Percentiles rank a stretch among this genome's conserved stretches.
phyloP scores from a whole-genome alignment of 2,888 invertebrate species.

The Horisme vitalbata region DNA sequence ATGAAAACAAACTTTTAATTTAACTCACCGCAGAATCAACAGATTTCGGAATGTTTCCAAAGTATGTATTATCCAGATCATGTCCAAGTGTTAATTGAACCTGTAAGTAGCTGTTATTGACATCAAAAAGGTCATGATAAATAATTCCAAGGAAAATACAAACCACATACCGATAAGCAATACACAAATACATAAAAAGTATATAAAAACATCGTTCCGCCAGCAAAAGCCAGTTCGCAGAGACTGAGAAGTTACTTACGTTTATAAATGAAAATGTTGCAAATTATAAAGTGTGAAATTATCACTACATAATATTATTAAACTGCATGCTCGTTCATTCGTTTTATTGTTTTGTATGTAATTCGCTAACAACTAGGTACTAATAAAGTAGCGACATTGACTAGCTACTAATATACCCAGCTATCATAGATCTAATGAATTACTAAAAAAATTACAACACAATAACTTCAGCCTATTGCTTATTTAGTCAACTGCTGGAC shows the following conservation, averaged over 20 bases:
- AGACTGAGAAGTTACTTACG: conserved; percentile 8
- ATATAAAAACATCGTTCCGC: conserved; percentile 10
- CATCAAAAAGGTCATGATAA: not conserved
- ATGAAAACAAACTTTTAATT: too few species aligned
- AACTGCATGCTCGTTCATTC: conserved; percentile 16
- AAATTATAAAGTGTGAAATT: conserved; percentile 21
- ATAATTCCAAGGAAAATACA: not conserved
- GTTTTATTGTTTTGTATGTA: conserved; percentile 6
- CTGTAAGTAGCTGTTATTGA: conserved; percentile 13
- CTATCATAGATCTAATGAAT: too few species aligned
- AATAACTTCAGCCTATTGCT: too few species aligned
- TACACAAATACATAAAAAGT: conserved; percentile 4
- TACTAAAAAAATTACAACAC: too few species aligned
- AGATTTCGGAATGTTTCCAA: not conserved
- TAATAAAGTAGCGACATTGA: too few species aligned
- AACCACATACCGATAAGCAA: conserved; percentile 11
- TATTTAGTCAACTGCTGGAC: too few species aligned
- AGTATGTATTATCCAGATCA: not conserved
- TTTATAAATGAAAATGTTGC: conserved; percentile 20
- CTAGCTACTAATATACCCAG: too few species aligned
- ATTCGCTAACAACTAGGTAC: too few species aligned
- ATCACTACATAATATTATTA: conserved; percentile 17
- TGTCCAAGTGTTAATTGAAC: conserved; percentile 4
- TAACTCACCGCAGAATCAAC: too few species aligned
- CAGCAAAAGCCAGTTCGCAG: conserved; percentile 3